Percentiles rank a stretch among this genome's conserved stretches.
Conservation (phyloP, 1,140 invertebrate species). For the Platyscapa corneri region DNA sequence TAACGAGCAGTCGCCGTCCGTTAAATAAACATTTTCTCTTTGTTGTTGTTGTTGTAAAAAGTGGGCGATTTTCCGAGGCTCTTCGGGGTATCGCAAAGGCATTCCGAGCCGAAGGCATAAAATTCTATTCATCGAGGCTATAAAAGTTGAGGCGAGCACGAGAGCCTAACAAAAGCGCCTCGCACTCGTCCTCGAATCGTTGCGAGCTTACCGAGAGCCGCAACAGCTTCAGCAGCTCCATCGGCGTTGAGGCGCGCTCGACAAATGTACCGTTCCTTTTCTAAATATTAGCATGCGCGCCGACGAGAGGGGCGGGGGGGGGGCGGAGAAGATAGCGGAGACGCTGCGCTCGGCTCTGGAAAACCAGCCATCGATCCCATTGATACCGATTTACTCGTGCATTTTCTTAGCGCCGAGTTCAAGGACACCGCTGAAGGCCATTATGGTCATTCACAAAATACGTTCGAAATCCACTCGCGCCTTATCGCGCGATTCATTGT, state of each 20-base stretch:
- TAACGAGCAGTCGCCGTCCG: too few species aligned
- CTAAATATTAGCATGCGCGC: conserved; percentile 1
- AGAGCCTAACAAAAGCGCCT: not conserved
- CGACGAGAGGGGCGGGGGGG: not conserved
- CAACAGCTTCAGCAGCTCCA: not conserved
- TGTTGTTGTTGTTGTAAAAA: too few species aligned
- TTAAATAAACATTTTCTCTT: too few species aligned
- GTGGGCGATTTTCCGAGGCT: too few species aligned
- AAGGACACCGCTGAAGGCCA: conserved; percentile 25
- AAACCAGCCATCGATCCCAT: not conserved
- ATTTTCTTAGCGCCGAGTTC: conserved; percentile 2
- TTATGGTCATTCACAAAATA: not conserved
- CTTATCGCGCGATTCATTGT: too few species aligned
- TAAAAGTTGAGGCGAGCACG: too few species aligned
- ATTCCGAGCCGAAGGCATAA: too few species aligned
- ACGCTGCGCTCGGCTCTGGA: too few species aligned
- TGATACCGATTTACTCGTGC: not conserved
- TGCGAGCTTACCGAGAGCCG: not conserved
- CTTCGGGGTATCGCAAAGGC: too few species aligned
- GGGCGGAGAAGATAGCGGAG: too few species aligned
- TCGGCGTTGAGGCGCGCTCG: not conserved
- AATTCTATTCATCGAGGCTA: not conserved
- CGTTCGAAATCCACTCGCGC: not conserved
- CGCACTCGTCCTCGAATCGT: not conserved
- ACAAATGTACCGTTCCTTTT: conserved; percentile 26